phyloP scores from a whole-genome alignment of 1,140 invertebrate genomes.

The Gonioctena quinquepunctata region DNA sequence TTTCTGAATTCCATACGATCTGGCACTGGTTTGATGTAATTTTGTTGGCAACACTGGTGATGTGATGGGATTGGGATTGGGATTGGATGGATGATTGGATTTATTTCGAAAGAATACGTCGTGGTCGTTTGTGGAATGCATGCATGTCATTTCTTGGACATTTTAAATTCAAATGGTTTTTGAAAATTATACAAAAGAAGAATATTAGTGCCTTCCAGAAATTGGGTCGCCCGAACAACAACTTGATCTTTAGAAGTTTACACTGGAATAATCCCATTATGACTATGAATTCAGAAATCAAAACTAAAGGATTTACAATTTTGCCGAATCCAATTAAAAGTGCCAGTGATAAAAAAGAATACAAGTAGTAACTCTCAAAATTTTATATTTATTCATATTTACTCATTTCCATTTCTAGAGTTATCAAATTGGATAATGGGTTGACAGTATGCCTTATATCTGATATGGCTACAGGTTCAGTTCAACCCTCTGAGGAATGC shows the following conservation, averaged over 20 bases:
- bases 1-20: too few species aligned
- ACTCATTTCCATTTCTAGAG: conserved; percentile 61
- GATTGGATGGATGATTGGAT: too few species aligned
- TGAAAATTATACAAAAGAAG: background rate
- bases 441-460: conserved; percentile 70
- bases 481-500: conserved; percentile 48
- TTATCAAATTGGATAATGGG: conserved; percentile 69
- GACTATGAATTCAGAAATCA: background rate
- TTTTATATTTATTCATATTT: conserved; percentile 15
- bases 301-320: conserved; percentile 29
- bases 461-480: conserved; percentile 54
- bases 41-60: too few species aligned
- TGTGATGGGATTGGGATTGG: too few species aligned
- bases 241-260: background rate
- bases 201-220: background rate
- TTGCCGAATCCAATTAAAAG: conserved; percentile 61
- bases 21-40: too few species aligned
- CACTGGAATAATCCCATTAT: background rate
- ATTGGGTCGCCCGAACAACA: background rate
- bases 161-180: background rate
- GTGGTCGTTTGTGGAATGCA: too few species aligned
- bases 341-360: conserved; percentile 65
- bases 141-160: background rate
- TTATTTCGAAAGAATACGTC: too few species aligned
- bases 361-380: conserved; percentile 51